Percentiles rank a stretch among this genome's conserved stretches.
Evolutionary conservation across 1,140 invertebrate genomes (phyloP).

Genomic region (Heliconius hewitsoni): DNA sequence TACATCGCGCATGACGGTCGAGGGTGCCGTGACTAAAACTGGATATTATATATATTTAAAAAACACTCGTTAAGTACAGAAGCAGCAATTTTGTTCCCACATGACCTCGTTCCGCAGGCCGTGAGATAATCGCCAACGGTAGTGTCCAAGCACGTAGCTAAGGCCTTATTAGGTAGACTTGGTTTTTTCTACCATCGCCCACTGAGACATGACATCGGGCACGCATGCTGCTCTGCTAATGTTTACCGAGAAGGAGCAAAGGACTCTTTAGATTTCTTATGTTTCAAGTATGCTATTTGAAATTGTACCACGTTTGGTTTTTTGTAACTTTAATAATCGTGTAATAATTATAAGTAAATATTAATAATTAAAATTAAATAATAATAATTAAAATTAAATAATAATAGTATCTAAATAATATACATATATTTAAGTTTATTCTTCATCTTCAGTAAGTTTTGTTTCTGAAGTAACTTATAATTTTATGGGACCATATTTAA

Average conservation of each 20-base stretch:
- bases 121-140: slow-evolving; percentile 73
- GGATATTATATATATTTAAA: slow-evolving; percentile 42
- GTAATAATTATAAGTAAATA: neutral
- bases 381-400: neutral
- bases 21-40: slow-evolving; percentile 55
- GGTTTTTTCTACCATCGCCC: slow-evolving; percentile 59
- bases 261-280: slow-evolving; percentile 23
- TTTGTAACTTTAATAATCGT: neutral
- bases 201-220: slow-evolving; percentile 47
- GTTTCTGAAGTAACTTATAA: neutral
- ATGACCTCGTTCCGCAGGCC: slow-evolving; percentile 65
- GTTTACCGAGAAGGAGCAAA: slow-evolving; percentile 39
- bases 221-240: slow-evolving; percentile 43
- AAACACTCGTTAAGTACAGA: slow-evolving; percentile 53
- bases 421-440: too few species aligned
- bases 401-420: neutral
- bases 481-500: neutral
- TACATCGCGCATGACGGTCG: slow-evolving; percentile 55
- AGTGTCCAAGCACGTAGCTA: slow-evolving; percentile 64
- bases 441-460: too few species aligned
- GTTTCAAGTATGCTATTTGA: slow-evolving; percentile 26
- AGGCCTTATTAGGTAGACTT: slow-evolving; percentile 63
- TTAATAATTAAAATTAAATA: neutral
- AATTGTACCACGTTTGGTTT: slow-evolving; percentile 28
- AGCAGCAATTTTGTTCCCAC: slow-evolving; percentile 61